Evolutionary conservation across 2,888 invertebrate species (phyloP), one percentile per base, ranked within the genome.

Genomic region (Petrolisthes cinctipes): DNA sequence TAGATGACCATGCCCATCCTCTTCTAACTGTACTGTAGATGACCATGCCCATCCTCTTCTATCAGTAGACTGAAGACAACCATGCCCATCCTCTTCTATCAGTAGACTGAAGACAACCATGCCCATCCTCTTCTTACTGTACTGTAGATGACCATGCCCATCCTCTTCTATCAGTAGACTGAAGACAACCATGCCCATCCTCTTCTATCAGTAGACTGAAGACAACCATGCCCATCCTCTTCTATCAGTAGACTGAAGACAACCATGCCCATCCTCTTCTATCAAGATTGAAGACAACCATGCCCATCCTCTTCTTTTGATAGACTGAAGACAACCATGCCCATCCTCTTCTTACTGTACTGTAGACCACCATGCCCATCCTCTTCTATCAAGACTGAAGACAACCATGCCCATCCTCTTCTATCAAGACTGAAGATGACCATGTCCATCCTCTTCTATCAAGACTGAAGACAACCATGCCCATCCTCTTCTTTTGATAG

Each of bases 121-220:
- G 61, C 61, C 61, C 61, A 61, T 61, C 61, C 61, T 61, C 61
- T 61, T 61, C 61, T 2, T 61, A 11, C 61, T 14, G 6, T n/a
- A 61, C 61, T 61, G 61, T 11, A 61, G 61, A 61, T 3, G 61
- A 1, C 61, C 61, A 61, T 61, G 61, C 17, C 37, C 37, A 37
- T 37, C 37, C 37, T 37, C 37, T 37, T 37, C n/a, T n/a, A n/a
- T n/a, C n/a, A n/a, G n/a, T n/a, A 11, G 61, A 61, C 20, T 4
- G 71, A 3, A 71, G 71, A 71, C 71, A 20, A 71, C 71, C 71
- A 71, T n/a, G 71, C 20, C 71, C 20, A 71, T 71, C 20, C 71
- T 71, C 7, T 71, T 71, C 71, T 5, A 7, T n/a, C 71, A 5
- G 4, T 7, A n/a, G 0, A 37, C 20, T n/a, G 20, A 1, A n/a